Percentiles rank a stretch among this genome's conserved stretches.
phyloP scores from a whole-genome alignment of 2,888 invertebrate genomes.

The Agrochola lychnidis region DNA sequence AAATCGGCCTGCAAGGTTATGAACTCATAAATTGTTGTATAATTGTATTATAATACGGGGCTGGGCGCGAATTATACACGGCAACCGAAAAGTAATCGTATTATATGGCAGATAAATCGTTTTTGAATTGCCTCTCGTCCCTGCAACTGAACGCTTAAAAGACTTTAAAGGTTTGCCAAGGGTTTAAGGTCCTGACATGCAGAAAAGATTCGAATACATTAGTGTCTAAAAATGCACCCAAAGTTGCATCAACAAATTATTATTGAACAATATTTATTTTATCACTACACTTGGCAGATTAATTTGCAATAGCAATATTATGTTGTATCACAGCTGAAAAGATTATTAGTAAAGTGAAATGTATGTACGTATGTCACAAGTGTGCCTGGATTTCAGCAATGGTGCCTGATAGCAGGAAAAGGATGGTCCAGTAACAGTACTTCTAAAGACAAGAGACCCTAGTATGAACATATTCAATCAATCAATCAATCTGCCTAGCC shows the following conservation, averaged over 20 bases:
- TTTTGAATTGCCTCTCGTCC: slow-evolving; percentile 24
- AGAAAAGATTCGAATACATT: background rate
- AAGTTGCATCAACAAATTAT: background rate
- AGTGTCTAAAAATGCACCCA: background rate
- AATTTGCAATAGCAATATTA: background rate
- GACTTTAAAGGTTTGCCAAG: background rate
- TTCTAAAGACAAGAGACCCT: too few species aligned
- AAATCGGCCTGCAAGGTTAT: slow-evolving; percentile 27
- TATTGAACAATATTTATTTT: background rate
- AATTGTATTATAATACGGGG: slow-evolving; percentile 33
- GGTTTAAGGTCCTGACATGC: background rate
- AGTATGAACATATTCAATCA: too few species aligned
- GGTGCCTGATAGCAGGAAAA: too few species aligned
- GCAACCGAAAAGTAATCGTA: slow-evolving; percentile 36
- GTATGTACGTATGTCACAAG: too few species aligned
- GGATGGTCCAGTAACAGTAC: too few species aligned
- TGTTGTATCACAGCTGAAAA: background rate
- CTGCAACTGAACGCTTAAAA: background rate
- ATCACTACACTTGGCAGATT: background rate
- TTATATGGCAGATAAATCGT: slow-evolving; percentile 29
- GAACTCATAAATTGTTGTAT: slow-evolving; percentile 33
- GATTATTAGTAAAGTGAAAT: background rate
- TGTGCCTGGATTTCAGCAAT: too few species aligned
- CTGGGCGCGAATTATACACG: slow-evolving; percentile 31
- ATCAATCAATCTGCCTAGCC: too few species aligned